These are phyloP conservation scores for Drosophila orena DNA, from an alignment of 1,140 invertebrate species.

Conservation along the genomic window DNA sequence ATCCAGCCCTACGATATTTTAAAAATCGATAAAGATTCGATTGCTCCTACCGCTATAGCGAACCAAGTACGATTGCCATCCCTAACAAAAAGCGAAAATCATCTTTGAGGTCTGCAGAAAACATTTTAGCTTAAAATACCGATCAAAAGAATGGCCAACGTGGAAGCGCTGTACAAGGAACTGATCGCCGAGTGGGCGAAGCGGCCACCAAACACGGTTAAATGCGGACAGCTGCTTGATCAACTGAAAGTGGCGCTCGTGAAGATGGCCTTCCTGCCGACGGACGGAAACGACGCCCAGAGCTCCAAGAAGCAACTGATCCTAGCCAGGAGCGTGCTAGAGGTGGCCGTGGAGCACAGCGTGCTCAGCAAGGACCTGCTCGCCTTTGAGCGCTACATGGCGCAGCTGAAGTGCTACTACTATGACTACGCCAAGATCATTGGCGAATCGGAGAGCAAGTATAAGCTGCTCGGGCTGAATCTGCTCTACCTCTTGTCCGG, in stretches of 20 bases:
- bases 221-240: slow-evolving; percentile 90
- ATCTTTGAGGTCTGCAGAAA: slow-evolving; percentile 42
- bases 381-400: slow-evolving; percentile 98
- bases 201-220: slow-evolving; percentile 88
- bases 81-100: slow-evolving; percentile 72
- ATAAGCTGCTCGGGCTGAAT: slow-evolving; percentile 97
- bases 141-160: slow-evolving; percentile 67
- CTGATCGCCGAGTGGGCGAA: slow-evolving; percentile 91
- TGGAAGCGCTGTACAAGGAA: slow-evolving; percentile 89
- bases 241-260: slow-evolving; percentile 94
- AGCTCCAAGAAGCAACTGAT: slow-evolving; percentile 92
- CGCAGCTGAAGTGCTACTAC: slow-evolving; percentile 98
- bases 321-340: slow-evolving; percentile 95
- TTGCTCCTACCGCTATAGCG: background rate
- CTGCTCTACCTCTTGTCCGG: slow-evolving; percentile 97
- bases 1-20: no score
- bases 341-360: slow-evolving; percentile 98
- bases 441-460: slow-evolving; percentile 97
- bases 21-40: slow-evolving; percentile 5
- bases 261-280: slow-evolving; percentile 94
- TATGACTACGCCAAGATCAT: slow-evolving; percentile 97
- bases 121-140: slow-evolving; percentile 1
- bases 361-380: slow-evolving; percentile 96
- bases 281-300: slow-evolving; percentile 90
- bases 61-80: slow-evolving; percentile 6